Percentiles rank a stretch among this genome's conserved stretches.
Evolutionary conservation across 2,113 vertebrate species (phyloP).

Genomic region (Phrynosoma blainvillii): DNA sequence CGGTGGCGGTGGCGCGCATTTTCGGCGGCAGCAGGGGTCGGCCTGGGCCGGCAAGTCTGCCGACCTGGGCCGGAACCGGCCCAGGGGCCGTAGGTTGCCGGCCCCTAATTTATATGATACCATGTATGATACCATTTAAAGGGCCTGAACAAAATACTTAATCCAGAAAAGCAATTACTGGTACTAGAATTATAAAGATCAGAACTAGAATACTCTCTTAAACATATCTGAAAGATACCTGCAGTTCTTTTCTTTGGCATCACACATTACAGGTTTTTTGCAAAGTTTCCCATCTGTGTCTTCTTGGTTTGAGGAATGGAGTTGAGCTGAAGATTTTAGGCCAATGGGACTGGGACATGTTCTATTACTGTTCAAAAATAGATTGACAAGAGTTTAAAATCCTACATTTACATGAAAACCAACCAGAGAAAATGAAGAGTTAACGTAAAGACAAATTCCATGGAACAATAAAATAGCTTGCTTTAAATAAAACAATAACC

Average conservation of each 20-base stretch:
- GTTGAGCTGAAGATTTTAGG: constrained; percentile 51
- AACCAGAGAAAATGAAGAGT: neutral
- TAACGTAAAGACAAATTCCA: neutral
- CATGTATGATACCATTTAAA: constrained; percentile 10
- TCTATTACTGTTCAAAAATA: constrained; percentile 59
- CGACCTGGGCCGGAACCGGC: no score
- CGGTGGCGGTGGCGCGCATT: no score
- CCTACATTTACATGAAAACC: neutral
- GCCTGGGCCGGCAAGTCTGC: no score
- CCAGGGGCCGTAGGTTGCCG: no score
- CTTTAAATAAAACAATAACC: no score
- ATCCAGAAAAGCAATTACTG: neutral
- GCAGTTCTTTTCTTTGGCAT: constrained; percentile 72
- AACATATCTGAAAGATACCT: constrained; percentile 56
- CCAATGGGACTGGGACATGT: constrained; percentile 64
- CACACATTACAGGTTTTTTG: constrained; percentile 70
- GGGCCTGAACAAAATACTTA: neutral
- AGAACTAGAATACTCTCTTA: neutral
- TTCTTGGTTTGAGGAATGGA: constrained; percentile 55
- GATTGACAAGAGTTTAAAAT: constrained; percentile 36
- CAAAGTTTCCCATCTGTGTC: constrained; percentile 63
- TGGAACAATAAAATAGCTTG: neutral
- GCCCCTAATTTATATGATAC: accelerated
- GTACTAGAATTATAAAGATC: neutral
- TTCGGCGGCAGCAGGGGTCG: no score